Conservation (phyloP, 2,113 vertebrate species). For the Solea solea region DNA sequence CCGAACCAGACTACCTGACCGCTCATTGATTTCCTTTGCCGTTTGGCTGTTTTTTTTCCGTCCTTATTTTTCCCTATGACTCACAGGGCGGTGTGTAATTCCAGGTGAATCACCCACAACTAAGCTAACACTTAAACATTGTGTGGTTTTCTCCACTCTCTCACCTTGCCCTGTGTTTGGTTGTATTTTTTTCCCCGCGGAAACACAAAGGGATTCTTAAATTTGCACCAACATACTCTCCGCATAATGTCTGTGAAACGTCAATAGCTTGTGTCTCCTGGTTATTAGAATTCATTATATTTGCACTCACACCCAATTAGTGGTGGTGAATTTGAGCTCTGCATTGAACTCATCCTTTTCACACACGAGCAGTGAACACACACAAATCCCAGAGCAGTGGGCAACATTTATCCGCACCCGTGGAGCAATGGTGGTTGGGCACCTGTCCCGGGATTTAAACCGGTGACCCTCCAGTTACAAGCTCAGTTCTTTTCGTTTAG, state of each 20-base stretch:
- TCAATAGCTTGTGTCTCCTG: neutral
- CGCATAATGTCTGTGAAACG: conserved; percentile 5
- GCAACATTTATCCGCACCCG: too few species aligned
- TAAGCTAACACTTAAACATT: conserved; percentile 16
- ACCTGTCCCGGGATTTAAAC: too few species aligned
- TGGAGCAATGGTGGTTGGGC: too few species aligned
- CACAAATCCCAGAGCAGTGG: too few species aligned
- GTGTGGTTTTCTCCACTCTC: conserved; percentile 9
- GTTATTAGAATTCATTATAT: neutral
- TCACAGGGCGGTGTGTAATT: conserved; percentile 33
- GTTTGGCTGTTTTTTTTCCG: conserved; percentile 33
- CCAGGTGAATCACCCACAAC: conserved; percentile 38
- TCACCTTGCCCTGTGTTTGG: too few species aligned
- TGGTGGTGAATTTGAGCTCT: too few species aligned
- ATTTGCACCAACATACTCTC: neutral
- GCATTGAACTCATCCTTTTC: too few species aligned
- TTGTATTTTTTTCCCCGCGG: too few species aligned
- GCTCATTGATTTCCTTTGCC: conserved; percentile 60
- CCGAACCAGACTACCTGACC: conserved; percentile 28
- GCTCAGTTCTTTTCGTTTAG: too few species aligned
- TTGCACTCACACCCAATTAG: too few species aligned
- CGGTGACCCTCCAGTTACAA: too few species aligned
- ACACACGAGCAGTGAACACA: too few species aligned
- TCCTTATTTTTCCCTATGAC: conserved; percentile 31
- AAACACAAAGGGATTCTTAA: conserved; percentile 11